Conservation (phyloP, 2,113 vertebrate species). For the Puntigrus tetrazona region DNA sequence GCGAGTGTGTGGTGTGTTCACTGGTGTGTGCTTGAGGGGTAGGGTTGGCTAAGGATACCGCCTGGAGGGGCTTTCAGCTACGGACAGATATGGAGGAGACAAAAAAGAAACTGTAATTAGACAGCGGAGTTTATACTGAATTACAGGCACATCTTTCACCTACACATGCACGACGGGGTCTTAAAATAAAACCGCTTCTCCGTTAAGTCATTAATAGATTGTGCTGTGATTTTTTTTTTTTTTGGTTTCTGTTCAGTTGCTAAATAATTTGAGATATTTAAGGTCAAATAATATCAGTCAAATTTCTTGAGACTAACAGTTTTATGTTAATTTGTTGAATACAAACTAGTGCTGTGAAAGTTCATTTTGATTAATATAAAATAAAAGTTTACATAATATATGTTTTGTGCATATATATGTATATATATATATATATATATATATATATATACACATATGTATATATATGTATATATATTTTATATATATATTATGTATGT, state of each 20-base stretch:
- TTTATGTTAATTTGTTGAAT: neutral
- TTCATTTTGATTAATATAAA: too few relatives aligned
- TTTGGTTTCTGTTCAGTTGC: neutral
- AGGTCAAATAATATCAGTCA: too few relatives aligned
- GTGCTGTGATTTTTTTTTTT: neutral
- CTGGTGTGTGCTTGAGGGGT: slow-evolving; percentile 13
- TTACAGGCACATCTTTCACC: neutral
- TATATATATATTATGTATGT: too few relatives aligned
- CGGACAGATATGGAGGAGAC: neutral
- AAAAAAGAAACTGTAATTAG: slow-evolving; percentile 1
- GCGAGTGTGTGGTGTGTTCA: slow-evolving; percentile 29
- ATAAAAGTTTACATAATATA: too few relatives aligned
- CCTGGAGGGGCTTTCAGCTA: neutral
- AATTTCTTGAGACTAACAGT: neutral
- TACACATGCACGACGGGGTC: neutral
- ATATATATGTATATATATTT: too few relatives aligned
- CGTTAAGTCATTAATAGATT: neutral
- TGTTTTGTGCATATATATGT: too few relatives aligned
- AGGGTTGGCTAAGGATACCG: slow-evolving; percentile 1
- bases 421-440: too few relatives aligned
- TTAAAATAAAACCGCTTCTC: neutral
- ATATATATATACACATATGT: too few relatives aligned
- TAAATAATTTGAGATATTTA: neutral
- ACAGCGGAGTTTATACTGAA: neutral
- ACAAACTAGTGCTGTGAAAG: too few relatives aligned